phyloP scores from a whole-genome alignment of 1,140 invertebrate species.

The Drosophila obscura region DNA sequence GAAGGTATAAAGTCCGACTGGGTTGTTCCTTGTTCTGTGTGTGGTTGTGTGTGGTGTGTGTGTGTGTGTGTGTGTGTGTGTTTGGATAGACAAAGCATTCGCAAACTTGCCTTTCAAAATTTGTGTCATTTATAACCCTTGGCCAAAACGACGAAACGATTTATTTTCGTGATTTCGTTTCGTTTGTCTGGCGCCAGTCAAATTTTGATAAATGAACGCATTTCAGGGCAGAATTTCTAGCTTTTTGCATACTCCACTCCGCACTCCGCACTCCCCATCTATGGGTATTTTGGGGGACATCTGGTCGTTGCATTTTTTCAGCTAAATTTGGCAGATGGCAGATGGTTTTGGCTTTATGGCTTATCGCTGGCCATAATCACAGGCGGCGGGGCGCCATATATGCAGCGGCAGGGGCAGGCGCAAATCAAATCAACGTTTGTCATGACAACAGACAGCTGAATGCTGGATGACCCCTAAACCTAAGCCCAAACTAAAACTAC shows the following conservation, averaged over 20 bases:
- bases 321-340: conserved; percentile 59
- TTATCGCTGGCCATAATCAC: conserved; percentile 34
- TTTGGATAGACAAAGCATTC: conserved; percentile 2
- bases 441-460: conserved; percentile 45
- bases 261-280: neutral
- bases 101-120: conserved; percentile 18
- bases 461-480: conserved; percentile 7
- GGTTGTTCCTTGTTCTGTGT: neutral
- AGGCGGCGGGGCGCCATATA: conserved; percentile 30
- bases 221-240: conserved; percentile 18
- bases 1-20: too few relatives aligned
- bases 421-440: conserved; percentile 50
- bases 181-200: conserved; percentile 35
- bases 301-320: conserved; percentile 69
- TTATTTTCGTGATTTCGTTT: conserved; percentile 52
- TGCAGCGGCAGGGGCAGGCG: conserved; percentile 21
- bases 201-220: conserved; percentile 70
- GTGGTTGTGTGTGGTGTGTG: too few relatives aligned
- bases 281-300: conserved; percentile 22
- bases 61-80: too few relatives aligned
- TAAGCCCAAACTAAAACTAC: neutral
- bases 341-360: conserved; percentile 42
- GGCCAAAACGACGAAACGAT: conserved; percentile 45
- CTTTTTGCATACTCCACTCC: conserved; percentile 37
- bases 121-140: conserved; percentile 66